Percentiles rank a stretch among this genome's conserved stretches.
Evolutionary conservation across 2,113 vertebrate genomes (phyloP).

Genomic region (Strix aluco): DNA sequence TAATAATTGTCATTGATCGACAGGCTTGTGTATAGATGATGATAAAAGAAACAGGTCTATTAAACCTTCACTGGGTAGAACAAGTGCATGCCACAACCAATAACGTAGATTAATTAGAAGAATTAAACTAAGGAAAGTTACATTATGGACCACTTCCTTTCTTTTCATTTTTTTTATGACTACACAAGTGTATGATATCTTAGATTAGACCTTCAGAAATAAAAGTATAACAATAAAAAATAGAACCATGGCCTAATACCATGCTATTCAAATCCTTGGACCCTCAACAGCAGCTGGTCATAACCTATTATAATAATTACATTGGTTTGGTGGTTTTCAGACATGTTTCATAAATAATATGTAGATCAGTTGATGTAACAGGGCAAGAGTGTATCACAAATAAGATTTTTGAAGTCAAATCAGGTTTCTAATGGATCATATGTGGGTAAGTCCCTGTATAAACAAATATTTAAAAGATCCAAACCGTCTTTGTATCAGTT

Average conservation of each 20-base stretch:
- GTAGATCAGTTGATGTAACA: background rate
- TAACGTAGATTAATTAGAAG: constrained; percentile 63
- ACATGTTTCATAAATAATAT: background rate
- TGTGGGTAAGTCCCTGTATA: background rate
- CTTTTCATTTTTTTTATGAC: constrained; percentile 37
- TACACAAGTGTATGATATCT: background rate
- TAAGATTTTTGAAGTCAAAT: background rate
- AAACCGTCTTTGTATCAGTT: background rate
- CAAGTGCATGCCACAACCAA: constrained; percentile 64
- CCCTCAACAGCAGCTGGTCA: background rate
- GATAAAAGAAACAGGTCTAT: constrained; percentile 64
- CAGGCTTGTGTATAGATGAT: constrained; percentile 65
- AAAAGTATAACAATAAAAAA: background rate
- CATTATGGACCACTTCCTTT: constrained; percentile 49
- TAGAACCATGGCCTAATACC: background rate
- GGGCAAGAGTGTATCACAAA: background rate
- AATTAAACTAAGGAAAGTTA: constrained; percentile 39
- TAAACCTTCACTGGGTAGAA: constrained; percentile 67
- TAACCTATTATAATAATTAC: background rate
- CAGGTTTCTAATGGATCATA: background rate
- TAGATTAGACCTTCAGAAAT: background rate
- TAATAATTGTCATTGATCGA: constrained; percentile 82
- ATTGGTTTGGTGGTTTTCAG: background rate
- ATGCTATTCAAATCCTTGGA: background rate
- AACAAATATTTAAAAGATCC: background rate